Conservation (phyloP, 2,113 vertebrate species). For the Sinocyclocheilus rhinocerous region DNA sequence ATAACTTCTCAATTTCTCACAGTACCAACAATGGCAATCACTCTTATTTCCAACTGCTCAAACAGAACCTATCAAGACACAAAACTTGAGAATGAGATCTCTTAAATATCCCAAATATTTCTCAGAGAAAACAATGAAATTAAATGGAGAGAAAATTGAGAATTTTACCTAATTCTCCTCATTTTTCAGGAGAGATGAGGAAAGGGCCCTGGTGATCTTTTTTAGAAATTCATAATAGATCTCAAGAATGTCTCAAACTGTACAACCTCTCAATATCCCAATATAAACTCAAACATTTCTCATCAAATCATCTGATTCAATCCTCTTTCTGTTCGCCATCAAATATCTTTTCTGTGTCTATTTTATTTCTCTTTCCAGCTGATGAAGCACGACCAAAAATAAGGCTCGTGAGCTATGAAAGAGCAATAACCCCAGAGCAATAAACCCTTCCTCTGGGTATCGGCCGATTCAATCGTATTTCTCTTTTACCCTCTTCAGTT, state of each 20-base stretch:
- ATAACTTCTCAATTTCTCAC: too few relatives aligned
- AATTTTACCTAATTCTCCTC: not conserved
- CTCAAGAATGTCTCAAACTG: too few relatives aligned
- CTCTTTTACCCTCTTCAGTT: slow-evolving; percentile 17
- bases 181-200: not conserved
- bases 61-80: too few relatives aligned
- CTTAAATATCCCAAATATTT: not conserved
- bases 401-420: not conserved
- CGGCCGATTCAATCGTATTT: not conserved
- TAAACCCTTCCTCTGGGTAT: not conserved
- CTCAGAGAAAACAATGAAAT: not conserved
- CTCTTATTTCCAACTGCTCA: too few relatives aligned
- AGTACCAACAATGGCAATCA: too few relatives aligned
- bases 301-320: not conserved
- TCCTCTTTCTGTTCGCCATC: not conserved
- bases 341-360: not conserved
- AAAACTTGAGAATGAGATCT: too few relatives aligned
- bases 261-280: too few relatives aligned
- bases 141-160: not conserved
- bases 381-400: not conserved
- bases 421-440: not conserved
- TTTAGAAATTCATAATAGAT: too few relatives aligned
- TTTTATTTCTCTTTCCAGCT: not conserved
- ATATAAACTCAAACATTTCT: not conserved
- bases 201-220: not conserved